Percentiles rank a stretch among this genome's conserved stretches.
phyloP scores from a whole-genome alignment of 2,797 vertebrate genomes.

The Etheostoma nigrum region DNA sequence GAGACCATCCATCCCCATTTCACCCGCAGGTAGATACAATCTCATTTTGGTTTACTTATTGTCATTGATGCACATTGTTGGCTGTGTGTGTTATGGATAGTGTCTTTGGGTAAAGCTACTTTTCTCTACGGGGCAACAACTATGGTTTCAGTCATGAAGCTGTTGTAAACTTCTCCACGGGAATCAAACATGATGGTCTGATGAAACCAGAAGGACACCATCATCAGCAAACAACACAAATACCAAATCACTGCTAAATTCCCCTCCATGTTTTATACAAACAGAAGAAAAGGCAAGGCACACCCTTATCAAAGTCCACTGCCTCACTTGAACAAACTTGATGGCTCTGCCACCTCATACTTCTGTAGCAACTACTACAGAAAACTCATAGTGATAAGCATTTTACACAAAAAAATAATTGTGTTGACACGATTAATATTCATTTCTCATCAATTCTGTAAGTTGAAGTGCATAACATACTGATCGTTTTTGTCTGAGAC shows the following conservation, averaged over 20 bases:
- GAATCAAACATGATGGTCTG: not conserved
- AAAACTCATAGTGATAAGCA: not conserved
- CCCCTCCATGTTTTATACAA: slow-evolving; percentile 15
- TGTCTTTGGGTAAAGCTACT: not conserved
- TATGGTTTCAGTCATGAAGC: not conserved
- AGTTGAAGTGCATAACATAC: not conserved
- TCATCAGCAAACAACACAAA: slow-evolving; percentile 42
- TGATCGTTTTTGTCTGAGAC: not conserved
- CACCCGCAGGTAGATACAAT: not conserved
- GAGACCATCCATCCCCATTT: not conserved
- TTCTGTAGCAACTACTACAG: not conserved
- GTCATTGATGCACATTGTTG: not conserved
- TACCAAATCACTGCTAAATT: slow-evolving; percentile 22
- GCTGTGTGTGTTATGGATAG: not conserved
- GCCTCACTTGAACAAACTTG: slow-evolving; percentile 10
- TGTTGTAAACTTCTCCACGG: not conserved
- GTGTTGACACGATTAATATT: slow-evolving; percentile 4
- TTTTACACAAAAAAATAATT: not conserved
- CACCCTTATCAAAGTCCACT: not conserved
- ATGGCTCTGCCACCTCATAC: not conserved
- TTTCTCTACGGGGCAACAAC: not conserved
- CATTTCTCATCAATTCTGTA: not conserved
- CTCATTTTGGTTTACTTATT: not conserved
- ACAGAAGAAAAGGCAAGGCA: slow-evolving; percentile 17
- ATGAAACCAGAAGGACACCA: slow-evolving; percentile 30